Percentiles rank a stretch among this genome's conserved stretches.
These are phyloP conservation scores for Drosophila mettleri DNA, from an alignment of 2,888 invertebrate genomes.

Conservation along the genomic window DNA sequence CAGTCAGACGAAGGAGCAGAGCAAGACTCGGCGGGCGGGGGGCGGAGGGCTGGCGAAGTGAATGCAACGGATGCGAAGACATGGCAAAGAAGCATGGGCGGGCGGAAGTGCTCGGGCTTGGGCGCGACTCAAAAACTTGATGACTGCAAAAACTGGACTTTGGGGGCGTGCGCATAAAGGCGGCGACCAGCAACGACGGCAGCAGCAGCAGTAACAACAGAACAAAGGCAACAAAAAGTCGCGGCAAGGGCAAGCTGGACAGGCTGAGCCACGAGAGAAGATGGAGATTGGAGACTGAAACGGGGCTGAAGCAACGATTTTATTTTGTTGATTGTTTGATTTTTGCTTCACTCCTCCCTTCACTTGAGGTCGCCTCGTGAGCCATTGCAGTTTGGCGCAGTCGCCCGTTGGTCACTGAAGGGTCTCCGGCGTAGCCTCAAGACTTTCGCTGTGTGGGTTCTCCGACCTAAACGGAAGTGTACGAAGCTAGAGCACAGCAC, in stretches of 20 bases:
- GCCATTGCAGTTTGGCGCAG: constrained; percentile 73
- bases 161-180: constrained; percentile 70
- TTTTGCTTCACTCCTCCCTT: constrained; percentile 64
- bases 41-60: constrained; percentile 48
- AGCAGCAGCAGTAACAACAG: constrained; percentile 36
- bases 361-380: constrained; percentile 36
- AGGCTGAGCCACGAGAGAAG: constrained; percentile 22
- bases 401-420: constrained; percentile 68
- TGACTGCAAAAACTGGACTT: constrained; percentile 75
- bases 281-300: constrained; percentile 5
- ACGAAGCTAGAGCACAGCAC: too few species aligned
- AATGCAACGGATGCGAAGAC: constrained; percentile 81
- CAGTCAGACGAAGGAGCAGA: constrained; percentile 57
- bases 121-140: constrained; percentile 70
- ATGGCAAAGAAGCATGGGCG: constrained; percentile 78
- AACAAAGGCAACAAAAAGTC: constrained; percentile 61
- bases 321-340: constrained; percentile 81
- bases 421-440: constrained; percentile 78
- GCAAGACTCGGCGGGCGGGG: constrained; percentile 41
- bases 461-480: constrained; percentile 65
- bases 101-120: constrained; percentile 60
- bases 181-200: constrained; percentile 35
- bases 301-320: constrained; percentile 59
- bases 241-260: constrained; percentile 34
- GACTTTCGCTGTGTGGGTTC: constrained; percentile 67